These are phyloP conservation scores for Ageneiosus marmoratus DNA, from an alignment of 2,113 vertebrate genomes.

Conservation along the genomic window DNA sequence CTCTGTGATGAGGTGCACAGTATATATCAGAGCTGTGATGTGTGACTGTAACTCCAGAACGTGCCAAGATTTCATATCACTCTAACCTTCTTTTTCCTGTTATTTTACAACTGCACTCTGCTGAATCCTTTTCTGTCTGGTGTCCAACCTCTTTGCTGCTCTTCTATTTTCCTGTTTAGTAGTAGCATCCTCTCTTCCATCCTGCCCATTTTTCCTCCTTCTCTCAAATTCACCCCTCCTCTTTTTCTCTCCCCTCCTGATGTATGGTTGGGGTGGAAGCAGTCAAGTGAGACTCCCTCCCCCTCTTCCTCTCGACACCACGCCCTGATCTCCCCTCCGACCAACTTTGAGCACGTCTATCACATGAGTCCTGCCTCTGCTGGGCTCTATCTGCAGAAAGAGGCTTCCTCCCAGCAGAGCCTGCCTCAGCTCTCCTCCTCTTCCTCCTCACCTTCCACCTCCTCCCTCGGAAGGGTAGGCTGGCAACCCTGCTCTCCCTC, in stretches of 20 bases:
- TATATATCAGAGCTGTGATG: neutral
- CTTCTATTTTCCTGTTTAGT: constrained; percentile 27
- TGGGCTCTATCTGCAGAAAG: constrained; percentile 82
- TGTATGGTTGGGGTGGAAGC: constrained; percentile 68
- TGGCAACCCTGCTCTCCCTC: constrained; percentile 55
- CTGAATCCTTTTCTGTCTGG: constrained; percentile 31
- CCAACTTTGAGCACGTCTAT: constrained; percentile 85
- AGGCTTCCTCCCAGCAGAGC: constrained; percentile 73
- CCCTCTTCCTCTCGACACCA: constrained; percentile 78
- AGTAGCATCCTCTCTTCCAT: constrained; percentile 56
- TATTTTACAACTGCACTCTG: constrained; percentile 20
- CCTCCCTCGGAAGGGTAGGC: constrained; percentile 86
- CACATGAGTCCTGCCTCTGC: constrained; percentile 81
- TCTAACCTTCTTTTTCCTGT: constrained; percentile 13
- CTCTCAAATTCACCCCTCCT: constrained; percentile 65
- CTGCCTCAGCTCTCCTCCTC: constrained; percentile 77
- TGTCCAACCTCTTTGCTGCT: neutral
- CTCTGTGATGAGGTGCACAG: neutral
- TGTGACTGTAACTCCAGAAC: neutral
- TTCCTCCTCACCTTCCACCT: constrained; percentile 79
- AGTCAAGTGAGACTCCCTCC: constrained; percentile 77
- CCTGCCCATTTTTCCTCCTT: constrained; percentile 61
- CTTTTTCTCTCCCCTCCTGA: constrained; percentile 61
- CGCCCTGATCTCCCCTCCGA: constrained; percentile 81
- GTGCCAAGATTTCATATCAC: neutral